Evolutionary conservation across 1,140 invertebrate genomes (phyloP).

Genomic region (Brachionus angularis): DNA sequence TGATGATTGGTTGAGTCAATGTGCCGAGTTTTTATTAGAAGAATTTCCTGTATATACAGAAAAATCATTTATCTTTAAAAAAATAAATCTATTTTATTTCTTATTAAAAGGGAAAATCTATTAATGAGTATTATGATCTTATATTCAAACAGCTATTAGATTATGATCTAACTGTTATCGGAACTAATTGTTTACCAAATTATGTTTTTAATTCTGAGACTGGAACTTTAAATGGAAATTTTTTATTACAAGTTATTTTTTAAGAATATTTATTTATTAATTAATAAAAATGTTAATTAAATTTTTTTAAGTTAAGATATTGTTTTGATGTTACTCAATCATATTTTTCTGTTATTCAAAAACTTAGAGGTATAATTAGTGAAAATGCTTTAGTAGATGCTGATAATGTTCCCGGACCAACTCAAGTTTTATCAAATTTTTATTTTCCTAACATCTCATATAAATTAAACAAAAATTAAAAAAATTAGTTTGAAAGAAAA

Average conservation of each 20-base stretch:
- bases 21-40: conserved; percentile 14
- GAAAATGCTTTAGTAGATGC: conserved; percentile 37
- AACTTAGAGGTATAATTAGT: conserved; percentile 22
- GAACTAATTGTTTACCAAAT: not conserved
- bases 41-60: conserved; percentile 3
- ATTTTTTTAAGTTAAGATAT: conserved; percentile 11
- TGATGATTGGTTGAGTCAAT: conserved; percentile 31
- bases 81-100: not conserved
- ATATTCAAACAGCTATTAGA: conserved; percentile 28
- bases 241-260: conserved; percentile 9
- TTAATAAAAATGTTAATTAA: too few relatives aligned
- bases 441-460: too few relatives aligned
- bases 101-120: conserved; percentile 7
- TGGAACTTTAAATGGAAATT: conserved; percentile 2
- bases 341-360: conserved; percentile 20
- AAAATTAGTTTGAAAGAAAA: conserved; percentile 13
- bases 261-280: not conserved
- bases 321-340: conserved; percentile 33
- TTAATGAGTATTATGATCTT: conserved; percentile 14
- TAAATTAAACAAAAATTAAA: too few relatives aligned
- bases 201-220: not conserved
- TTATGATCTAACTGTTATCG: conserved; percentile 16
- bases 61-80: not conserved
- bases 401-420: conserved; percentile 30
- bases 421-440: conserved; percentile 24